Evolutionary conservation across 2,797 vertebrate genomes (phyloP).

Genomic region (Arctocebus calabarensis): DNA sequence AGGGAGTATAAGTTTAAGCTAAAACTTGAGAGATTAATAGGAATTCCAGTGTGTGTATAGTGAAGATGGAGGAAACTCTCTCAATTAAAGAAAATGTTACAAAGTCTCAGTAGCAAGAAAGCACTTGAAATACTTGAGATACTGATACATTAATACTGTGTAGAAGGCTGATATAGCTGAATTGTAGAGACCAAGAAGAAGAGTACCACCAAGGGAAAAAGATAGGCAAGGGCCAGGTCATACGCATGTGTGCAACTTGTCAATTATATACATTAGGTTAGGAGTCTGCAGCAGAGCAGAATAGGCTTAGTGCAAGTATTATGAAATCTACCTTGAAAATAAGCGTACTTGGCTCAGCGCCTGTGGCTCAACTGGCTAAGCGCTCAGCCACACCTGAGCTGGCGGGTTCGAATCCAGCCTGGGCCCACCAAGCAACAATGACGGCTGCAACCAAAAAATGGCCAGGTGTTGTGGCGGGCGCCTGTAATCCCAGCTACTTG

Average conservation of each 20-base stretch:
- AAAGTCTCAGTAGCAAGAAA: not conserved
- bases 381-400: no score
- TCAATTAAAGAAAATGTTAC: not conserved
- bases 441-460: no score
- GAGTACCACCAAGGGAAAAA: not conserved
- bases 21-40: not conserved
- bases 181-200: not conserved
- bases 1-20: not conserved
- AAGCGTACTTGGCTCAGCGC: no score
- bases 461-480: no score
- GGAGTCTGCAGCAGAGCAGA: not conserved
- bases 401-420: no score
- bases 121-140: not conserved
- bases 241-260: not conserved
- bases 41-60: not conserved
- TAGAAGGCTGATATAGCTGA: not conserved
- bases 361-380: no score
- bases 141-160: not conserved
- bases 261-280: not conserved
- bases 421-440: no score
- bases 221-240: not conserved
- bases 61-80: not conserved
- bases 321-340: conserved; percentile 3
- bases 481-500: no score
- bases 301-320: not conserved